phyloP scores from a whole-genome alignment of 2,888 invertebrate genomes.

The Callimorpha dominula region DNA sequence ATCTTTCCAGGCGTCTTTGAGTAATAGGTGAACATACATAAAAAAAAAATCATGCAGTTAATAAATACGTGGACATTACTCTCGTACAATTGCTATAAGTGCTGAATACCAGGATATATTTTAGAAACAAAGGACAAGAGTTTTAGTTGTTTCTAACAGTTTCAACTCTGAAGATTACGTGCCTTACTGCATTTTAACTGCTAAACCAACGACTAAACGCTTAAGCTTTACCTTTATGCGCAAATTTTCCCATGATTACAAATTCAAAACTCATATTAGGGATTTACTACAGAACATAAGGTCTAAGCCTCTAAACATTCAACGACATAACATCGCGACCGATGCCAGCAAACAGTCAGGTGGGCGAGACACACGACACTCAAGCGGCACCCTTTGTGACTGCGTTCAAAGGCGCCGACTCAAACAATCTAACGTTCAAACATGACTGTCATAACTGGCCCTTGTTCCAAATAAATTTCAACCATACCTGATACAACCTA shows the following conservation, averaged over 20 bases:
- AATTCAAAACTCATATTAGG: constrained; percentile 22
- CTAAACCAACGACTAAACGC: constrained; percentile 10
- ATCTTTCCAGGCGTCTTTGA: not conserved
- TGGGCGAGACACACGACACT: constrained; percentile 82
- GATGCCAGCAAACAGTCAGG: constrained; percentile 77
- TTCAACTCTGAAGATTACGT: constrained; percentile 1
- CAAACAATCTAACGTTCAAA: constrained; percentile 64
- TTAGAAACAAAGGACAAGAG: not conserved
- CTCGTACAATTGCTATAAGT: not conserved
- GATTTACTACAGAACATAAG: constrained; percentile 28
- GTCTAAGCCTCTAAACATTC: constrained; percentile 22
- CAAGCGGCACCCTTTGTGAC: constrained; percentile 80
- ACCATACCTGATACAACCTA: constrained; percentile 12
- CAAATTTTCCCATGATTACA: constrained; percentile 25
- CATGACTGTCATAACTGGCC: constrained; percentile 45
- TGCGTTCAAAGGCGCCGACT: constrained; percentile 81
- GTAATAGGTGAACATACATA: too few relatives aligned
- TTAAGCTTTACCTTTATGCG: constrained; percentile 10
- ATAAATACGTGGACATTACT: not conserved
- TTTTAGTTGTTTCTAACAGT: constrained; percentile 4
- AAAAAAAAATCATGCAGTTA: too few relatives aligned
- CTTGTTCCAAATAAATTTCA: constrained; percentile 24
- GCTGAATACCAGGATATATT: not conserved
- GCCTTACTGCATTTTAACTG: constrained; percentile 12
- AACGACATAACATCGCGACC: constrained; percentile 45